These are phyloP conservation scores for Cliona cf. orientalis DNA, from an alignment of 37 sponge, comb jelly and placozoan genomes.

Conservation along the genomic window DNA sequence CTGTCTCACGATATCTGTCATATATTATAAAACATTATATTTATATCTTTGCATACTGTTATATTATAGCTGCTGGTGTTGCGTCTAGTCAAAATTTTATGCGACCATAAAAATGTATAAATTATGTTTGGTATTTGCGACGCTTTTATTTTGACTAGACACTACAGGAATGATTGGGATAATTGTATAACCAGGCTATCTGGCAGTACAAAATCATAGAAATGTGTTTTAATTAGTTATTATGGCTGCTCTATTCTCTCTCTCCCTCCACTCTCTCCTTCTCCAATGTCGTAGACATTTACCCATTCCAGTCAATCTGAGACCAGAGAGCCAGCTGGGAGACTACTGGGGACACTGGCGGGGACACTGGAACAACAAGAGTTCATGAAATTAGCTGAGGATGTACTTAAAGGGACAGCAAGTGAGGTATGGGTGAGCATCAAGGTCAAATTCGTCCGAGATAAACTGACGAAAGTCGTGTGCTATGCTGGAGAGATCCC, in stretches of 20 bases:
- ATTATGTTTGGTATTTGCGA: no score
- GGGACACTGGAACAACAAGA: background rate
- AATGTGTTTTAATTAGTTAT: slow-evolving; percentile 2
- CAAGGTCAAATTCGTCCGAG: background rate
- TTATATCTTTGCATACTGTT: background rate
- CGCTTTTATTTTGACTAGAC: no score
- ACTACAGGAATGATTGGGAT: no score
- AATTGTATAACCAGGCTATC: no score
- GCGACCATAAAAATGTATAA: no score
- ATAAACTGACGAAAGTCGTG: background rate
- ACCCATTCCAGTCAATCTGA: slow-evolving; percentile 49
- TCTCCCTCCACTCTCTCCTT: no score
- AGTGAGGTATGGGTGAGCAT: slow-evolving; percentile 10
- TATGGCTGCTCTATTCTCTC: no score
- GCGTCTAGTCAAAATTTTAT: no score
- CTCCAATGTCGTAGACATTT: slow-evolving; percentile 41
- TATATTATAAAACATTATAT: background rate
- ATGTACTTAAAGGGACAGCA: slow-evolving; percentile 15
- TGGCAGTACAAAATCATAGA: background rate
- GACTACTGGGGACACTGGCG: slow-evolving; percentile 39
- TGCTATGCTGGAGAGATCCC: background rate
- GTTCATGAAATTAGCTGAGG: slow-evolving; percentile 10
- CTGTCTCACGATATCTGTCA: background rate
- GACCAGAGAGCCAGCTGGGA: slow-evolving; percentile 62
- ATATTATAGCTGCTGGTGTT: background rate